Evolutionary conservation across 2,888 invertebrate genomes (phyloP).

Genomic region (Drosophila ezoana): DNA sequence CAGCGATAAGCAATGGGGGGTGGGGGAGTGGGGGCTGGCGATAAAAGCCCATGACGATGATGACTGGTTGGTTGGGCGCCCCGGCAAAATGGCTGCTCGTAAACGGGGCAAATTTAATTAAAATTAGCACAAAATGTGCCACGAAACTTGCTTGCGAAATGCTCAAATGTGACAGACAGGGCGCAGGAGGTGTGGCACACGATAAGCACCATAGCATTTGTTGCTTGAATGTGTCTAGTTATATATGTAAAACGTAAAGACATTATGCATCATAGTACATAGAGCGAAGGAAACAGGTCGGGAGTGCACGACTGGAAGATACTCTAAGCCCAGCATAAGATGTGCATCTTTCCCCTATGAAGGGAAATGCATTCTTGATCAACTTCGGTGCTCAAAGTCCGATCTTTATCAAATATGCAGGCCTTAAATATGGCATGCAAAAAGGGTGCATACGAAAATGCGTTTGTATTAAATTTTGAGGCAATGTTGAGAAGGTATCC

Average conservation of each 20-base stretch:
- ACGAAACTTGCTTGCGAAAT: slow-evolving; percentile 1
- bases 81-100: slow-evolving; percentile 51
- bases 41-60: slow-evolving; percentile 66
- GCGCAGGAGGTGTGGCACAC: slow-evolving; percentile 23
- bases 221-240: too few species aligned
- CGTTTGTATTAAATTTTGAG: too few species aligned
- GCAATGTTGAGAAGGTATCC: too few species aligned
- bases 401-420: too few species aligned
- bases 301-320: too few species aligned
- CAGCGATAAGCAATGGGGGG: neutral
- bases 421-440: too few species aligned
- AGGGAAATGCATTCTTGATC: too few species aligned
- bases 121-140: slow-evolving; percentile 49
- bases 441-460: too few species aligned
- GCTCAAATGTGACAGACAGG: neutral
- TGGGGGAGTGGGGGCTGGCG: slow-evolving; percentile 16
- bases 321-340: too few species aligned
- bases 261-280: slow-evolving; percentile 4
- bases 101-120: slow-evolving; percentile 47
- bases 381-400: too few species aligned
- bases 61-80: slow-evolving; percentile 35
- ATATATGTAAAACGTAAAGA: slow-evolving; percentile 3
- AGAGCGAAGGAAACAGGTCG: neutral
- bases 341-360: too few species aligned
- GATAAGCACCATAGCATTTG: slow-evolving; percentile 16